These are phyloP conservation scores for Pecten maximus DNA, from an alignment of 2,888 invertebrate species.

Conservation along the genomic window DNA sequence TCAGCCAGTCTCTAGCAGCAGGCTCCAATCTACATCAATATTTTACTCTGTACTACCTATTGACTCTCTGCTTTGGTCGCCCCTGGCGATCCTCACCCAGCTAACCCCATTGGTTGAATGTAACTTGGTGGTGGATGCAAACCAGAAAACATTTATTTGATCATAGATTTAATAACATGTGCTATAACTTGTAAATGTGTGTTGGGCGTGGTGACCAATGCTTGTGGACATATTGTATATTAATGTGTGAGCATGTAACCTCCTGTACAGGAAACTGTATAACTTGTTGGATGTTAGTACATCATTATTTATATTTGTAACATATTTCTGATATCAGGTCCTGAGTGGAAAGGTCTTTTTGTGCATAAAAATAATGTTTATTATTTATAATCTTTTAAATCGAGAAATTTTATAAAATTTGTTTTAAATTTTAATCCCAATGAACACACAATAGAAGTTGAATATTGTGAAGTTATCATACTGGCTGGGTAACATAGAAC, in stretches of 20 bases:
- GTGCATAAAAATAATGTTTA: not conserved
- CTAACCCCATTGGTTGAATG: not conserved
- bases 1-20: slow-evolving; percentile 21
- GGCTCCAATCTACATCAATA: not conserved
- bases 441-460: not conserved
- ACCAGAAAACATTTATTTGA: not conserved
- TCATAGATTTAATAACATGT: not conserved
- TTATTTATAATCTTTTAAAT: not conserved
- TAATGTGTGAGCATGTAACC: slow-evolving; percentile 17
- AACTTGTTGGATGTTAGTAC: not conserved
- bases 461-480: not conserved
- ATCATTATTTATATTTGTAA: slow-evolving; percentile 12
- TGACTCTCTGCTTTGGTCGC: slow-evolving; percentile 28
- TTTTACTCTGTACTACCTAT: not conserved
- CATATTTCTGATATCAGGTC: not conserved
- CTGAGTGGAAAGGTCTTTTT: not conserved
- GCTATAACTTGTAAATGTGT: not conserved
- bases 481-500: too few relatives aligned
- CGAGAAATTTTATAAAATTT: not conserved
- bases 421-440: not conserved
- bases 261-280: not conserved
- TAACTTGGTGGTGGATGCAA: slow-evolving; percentile 7
- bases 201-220: not conserved
- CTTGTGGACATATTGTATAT: not conserved
- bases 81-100: slow-evolving; percentile 4